Evolutionary conservation across 37 sponge, comb jelly and placozoan species (phyloP), one percentile per base, ranked within the genome.

Genomic region (Beroe forskalii): DNA sequence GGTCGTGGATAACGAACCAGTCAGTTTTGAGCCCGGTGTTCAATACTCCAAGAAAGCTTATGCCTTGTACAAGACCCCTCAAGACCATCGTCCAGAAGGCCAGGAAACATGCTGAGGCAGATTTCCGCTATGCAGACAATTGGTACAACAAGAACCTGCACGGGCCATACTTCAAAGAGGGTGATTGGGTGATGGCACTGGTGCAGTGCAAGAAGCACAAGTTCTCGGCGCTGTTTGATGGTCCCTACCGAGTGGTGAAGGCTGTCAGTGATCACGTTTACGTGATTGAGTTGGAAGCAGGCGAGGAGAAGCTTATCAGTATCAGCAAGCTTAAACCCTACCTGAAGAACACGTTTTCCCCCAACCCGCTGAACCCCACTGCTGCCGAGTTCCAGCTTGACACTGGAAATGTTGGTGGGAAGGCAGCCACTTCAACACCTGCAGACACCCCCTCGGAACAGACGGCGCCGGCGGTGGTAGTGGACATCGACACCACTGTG

Each of bases 71-170:
- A 14, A 25, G 28, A 64, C n/a, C 67, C 28, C 6, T 24, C 30
- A 14, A 25, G 20, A 24, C 8, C 6, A 64, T 64, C n/a, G 28
- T 64, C 4, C n/a, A 64, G 6, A 64, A 64, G 28, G 67, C 67
- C 28, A 12, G 67, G 6, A 14, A 25, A 64, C 67, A 64, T 64
- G 67, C 67, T n/a, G 67, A 12, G 22, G 4, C 20, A 6, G 67
- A 64, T 25, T 64, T 64, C 28, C 67, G 20, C 4, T 64, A 64
- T 25, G 67, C 67, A 12, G 67, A 64, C 67, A 64, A 64, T 25
- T 8, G 6, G 22, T 64, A 64, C 28, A 64, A 64, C 67, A 64
- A 64, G 28, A 64, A 64, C 67, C 28, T 64, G 67, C 8, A 64
- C 6, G 67, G 67, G 6, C 67, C 67, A 8, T 64, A 27, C 67